Conservation (phyloP, 1,140 invertebrate genomes). For the Aleiodes sp. region DNA sequence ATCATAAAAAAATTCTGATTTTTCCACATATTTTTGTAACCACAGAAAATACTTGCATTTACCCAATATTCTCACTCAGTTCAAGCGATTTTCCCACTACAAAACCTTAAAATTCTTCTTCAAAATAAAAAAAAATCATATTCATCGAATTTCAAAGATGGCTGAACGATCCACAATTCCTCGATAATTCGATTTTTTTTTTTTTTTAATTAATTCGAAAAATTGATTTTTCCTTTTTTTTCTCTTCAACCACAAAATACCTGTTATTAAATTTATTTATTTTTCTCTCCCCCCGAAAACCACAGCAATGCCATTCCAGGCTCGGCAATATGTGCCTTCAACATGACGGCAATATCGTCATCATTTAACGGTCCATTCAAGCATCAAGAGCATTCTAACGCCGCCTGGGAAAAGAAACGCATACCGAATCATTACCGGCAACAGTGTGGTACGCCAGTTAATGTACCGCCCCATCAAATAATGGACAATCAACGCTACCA, state of each 20-base stretch:
- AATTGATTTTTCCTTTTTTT: not conserved
- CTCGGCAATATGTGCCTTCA: conserved; percentile 93
- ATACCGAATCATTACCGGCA: conserved; percentile 61
- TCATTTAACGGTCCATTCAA: conserved; percentile 92
- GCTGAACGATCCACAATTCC: conserved; percentile 93
- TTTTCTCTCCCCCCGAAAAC: too few species aligned
- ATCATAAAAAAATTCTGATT: too few species aligned
- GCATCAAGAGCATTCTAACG: conserved; percentile 78
- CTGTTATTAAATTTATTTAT: not conserved
- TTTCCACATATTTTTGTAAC: too few species aligned
- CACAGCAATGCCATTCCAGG: conserved; percentile 88
- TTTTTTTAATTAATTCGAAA: too few species aligned
- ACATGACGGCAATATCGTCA: conserved; percentile 81
- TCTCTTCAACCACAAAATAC: not conserved
- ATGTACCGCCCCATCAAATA: conserved; percentile 51
- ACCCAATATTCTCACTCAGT: too few species aligned
- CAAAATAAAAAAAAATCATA: not conserved
- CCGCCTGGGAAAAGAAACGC: conserved; percentile 77
- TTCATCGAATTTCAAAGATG: conserved; percentile 70
- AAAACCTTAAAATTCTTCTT: too few species aligned
- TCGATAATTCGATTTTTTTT: too few species aligned
- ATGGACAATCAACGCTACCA: conserved; percentile 83
- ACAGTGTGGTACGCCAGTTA: conserved; percentile 58
- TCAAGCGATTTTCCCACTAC: too few species aligned
- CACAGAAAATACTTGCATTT: too few species aligned